These are phyloP conservation scores for Lasioglossum morio DNA, from an alignment of 2,888 invertebrate genomes.

Conservation along the genomic window DNA sequence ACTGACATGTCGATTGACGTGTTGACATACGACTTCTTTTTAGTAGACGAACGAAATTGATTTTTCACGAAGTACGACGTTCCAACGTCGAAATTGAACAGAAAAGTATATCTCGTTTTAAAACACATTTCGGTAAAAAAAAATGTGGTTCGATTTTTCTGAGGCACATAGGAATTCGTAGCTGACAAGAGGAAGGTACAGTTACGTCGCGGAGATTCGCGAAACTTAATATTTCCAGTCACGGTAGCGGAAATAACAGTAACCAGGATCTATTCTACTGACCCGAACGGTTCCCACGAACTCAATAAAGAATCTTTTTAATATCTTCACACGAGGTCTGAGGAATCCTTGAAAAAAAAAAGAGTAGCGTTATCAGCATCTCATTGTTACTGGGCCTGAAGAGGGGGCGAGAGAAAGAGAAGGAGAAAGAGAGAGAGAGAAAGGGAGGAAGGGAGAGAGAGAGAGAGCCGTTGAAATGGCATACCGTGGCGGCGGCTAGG, in stretches of 20 bases:
- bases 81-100: background rate
- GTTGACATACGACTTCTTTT: background rate
- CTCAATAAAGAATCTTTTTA: slow-evolving; percentile 8
- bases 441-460: background rate
- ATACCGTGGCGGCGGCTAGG: slow-evolving; percentile 21
- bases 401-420: background rate
- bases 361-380: slow-evolving; percentile 21
- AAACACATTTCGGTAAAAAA: background rate
- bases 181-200: background rate
- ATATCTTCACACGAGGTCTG: background rate
- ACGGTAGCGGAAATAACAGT: slow-evolving; percentile 8
- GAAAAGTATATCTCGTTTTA: background rate
- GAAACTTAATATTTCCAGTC: slow-evolving; percentile 3
- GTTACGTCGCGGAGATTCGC: background rate
- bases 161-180: background rate
- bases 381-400: slow-evolving; percentile 22
- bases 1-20: background rate
- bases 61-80: background rate
- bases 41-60: background rate
- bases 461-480: background rate
- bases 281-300: slow-evolving; percentile 7
- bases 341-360: slow-evolving; percentile 3
- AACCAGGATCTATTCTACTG: slow-evolving; percentile 4
- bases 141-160: background rate
- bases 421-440: background rate